Evolutionary conservation across 1,140 invertebrate genomes (phyloP), one percentile per base, ranked within the genome.

Genomic region (Trichonephila clavipes): DNA sequence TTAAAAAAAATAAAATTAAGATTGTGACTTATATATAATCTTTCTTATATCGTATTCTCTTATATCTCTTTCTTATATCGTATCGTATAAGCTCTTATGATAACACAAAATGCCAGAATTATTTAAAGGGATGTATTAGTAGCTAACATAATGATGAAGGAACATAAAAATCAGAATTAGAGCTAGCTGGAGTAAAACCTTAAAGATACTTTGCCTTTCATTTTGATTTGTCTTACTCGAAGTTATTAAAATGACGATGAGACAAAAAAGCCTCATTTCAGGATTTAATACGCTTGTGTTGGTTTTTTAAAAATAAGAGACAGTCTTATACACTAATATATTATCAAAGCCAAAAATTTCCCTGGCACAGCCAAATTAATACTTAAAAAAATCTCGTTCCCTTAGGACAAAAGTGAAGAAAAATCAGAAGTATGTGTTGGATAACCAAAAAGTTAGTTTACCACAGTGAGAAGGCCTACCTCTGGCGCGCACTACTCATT

Each of bases 361-460:
- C 72, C 14, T 24, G 66, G 66, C n/a, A 24, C 24, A 40, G 34
- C 66, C 66, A 10, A 88, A 64, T 88, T 34, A 40, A 62, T 64
- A 58, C 64, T 40, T 10, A 44, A n/a, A n/a, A 28, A 12, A 62
- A 88, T 64, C 5, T 64, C 64, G 24, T 12, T 24, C 28, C 34
- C 40, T 34, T 40, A 4, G 28, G 24, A 77, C 2, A 28, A 19
- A 77, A 40, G 28, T 34, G 28, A 40, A 72, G 28, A 24, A 72
- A 24, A 34, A 24, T 28, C 18, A 72, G 69, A 24, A 40, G 28
- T 18, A 18, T 40, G 72, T 40, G 72, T 77, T 77, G 28, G 72
- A 28, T 77, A 28, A 77, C 72, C 72, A 77, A 77, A 40, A 28
- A 77, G 72, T 40, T 77, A 40, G 72, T 77, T 77, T 18, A 77